Base-by-base conservation (phyloP, 1,140 invertebrate genomes). In the Dendroctonus valens region DNA sequence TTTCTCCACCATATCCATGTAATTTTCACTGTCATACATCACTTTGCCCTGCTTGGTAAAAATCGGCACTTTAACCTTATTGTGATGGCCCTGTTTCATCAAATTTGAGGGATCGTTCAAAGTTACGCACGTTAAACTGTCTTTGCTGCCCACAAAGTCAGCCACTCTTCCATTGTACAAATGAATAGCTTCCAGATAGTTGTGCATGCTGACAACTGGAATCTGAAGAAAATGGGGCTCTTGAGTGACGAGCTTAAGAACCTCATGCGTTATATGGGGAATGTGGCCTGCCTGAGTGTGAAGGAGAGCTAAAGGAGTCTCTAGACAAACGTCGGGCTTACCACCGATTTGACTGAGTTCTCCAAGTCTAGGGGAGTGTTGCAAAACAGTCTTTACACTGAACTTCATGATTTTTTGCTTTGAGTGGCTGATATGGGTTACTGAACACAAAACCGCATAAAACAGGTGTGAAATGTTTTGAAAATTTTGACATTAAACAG, bases 1-100 rank as follows among this genome's bases (percentile, higher is more conserved):
- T 67, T 82, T 77, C 80, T 93, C 87, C 46, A 93, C 85, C 46
- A 90, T 74, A 72, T 91, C 82, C 85, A 93, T 89, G 77, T 91
- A 92, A 73, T 77, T 79, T 11, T 88, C 78, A 7, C 85, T 73
- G 62, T 84, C 84, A 12, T 93, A 59, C 59, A 83, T 78, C 58
- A 83, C 81, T 79, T 89, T 89, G 48, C 91, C 92, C 70, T 83
- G 81, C 73, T 86, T 87, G 0, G 86, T 84, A 85, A 89, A 93
- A 37, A 94, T 67, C 2, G 90, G 85, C 37, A 90, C 80, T 59
- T 84, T 81, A 65, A 85, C 76, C 41, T 84, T 82, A 61, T 88
- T 84, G 78, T 91, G 88, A 72, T 87, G 86, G 6, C 90, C 90
- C 40, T 79, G 69, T 41, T 83, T 84, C 0, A 83, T 85, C n/a